Conservation (phyloP, 1,140 invertebrate genomes). For the Apis mellifera region Amel_HAv3.1 CM009939.2:8641501-8642000, state of each 20-base stretch:
- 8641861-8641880: background rate
- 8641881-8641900: background rate
- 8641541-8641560: background rate
- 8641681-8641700: background rate
- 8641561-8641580: background rate
- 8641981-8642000: background rate
- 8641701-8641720: background rate
- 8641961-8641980: background rate
- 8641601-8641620: too few relatives aligned
- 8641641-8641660: background rate
- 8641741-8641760: slow-evolving; percentile 1
- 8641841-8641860: background rate
- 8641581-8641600: too few relatives aligned
- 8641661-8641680: background rate
- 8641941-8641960: too few relatives aligned
- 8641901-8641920: background rate
- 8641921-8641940: background rate
- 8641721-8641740: background rate
- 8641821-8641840: too few relatives aligned
- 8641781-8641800: background rate
- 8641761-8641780: background rate
- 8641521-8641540: background rate
- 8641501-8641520: background rate
- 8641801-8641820: background rate
- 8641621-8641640: background rate